A percentile compares a stretch with the other conserved stretches of the same genome.
phyloP scores from a whole-genome alignment of 2,113 vertebrate species.

The Eulacestoma nigropectus region DNA sequence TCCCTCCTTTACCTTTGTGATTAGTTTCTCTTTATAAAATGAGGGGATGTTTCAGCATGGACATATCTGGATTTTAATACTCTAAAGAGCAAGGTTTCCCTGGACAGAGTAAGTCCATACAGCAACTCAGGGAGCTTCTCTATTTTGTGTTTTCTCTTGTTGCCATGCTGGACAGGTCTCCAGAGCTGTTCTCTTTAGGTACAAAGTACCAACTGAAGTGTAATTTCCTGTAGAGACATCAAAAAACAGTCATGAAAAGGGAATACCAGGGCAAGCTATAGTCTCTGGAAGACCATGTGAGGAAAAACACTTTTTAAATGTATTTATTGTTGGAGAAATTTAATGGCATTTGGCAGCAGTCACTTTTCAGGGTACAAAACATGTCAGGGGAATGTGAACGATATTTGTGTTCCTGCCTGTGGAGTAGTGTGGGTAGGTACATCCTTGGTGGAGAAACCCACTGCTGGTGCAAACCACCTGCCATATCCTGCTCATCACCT shows the following conservation, averaged over 20 bases:
- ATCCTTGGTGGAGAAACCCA: not conserved
- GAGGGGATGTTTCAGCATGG: not conserved
- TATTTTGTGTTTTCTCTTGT: not conserved
- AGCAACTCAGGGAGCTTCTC: not conserved
- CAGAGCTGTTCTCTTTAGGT: not conserved
- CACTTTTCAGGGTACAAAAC: not conserved
- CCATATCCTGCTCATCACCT: accelerated
- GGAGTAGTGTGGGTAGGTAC: not conserved
- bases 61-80: not conserved
- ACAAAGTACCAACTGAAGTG: not conserved
- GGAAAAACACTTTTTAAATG: not conserved
- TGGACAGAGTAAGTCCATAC: not conserved
- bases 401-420: not conserved
- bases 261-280: not conserved
- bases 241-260: not conserved
- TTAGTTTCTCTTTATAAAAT: not conserved
- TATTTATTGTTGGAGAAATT: not conserved
- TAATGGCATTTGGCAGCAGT: not conserved
- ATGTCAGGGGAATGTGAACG: accelerated
- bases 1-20: not conserved
- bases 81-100: not conserved
- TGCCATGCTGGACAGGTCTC: not conserved
- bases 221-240: not conserved
- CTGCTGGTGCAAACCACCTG: accelerated
- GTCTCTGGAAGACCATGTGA: not conserved